Conservation (phyloP, 2,888 invertebrate genomes). For the Atrina japonica region DNA sequence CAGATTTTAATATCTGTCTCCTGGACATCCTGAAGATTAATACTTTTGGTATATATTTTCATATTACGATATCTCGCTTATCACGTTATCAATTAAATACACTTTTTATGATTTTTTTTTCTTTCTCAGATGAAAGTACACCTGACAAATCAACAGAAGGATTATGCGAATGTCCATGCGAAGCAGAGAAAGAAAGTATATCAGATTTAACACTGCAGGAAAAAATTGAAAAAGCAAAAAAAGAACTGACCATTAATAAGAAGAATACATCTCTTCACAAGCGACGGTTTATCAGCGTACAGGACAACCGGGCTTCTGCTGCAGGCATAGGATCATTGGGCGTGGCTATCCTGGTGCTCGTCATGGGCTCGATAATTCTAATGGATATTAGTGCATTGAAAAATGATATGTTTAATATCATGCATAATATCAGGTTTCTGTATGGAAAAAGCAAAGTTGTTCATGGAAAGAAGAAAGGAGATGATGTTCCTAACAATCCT, state of each 20-base stretch:
- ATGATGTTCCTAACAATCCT: no score
- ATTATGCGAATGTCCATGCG: conserved; percentile 16
- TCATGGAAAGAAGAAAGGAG: no score
- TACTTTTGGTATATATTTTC: no score
- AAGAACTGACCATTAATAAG: conserved; percentile 27
- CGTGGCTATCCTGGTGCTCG: conserved; percentile 12
- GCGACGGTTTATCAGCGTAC: conserved; percentile 24
- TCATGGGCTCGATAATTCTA: conserved; percentile 24
- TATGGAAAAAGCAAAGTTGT: no score
- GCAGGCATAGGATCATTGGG: conserved; percentile 31
- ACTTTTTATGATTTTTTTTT: no score
- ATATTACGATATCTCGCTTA: no score
- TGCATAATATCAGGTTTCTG: no score
- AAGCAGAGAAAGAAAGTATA: neutral
- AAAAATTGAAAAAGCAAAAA: conserved; percentile 18
- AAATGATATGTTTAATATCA: conserved; percentile 4
- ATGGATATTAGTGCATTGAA: conserved; percentile 24
- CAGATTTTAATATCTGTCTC: no score
- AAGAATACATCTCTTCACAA: conserved; percentile 26
- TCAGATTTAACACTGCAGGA: conserved; percentile 7
- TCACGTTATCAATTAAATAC: no score
- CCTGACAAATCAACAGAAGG: neutral
- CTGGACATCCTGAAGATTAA: no score
- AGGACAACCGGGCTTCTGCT: conserved; percentile 25
- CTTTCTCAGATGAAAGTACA: no score